These are phyloP conservation scores for Nasonia giraulti DNA, from an alignment of 1,140 invertebrate species.

Conservation along the genomic window DNA sequence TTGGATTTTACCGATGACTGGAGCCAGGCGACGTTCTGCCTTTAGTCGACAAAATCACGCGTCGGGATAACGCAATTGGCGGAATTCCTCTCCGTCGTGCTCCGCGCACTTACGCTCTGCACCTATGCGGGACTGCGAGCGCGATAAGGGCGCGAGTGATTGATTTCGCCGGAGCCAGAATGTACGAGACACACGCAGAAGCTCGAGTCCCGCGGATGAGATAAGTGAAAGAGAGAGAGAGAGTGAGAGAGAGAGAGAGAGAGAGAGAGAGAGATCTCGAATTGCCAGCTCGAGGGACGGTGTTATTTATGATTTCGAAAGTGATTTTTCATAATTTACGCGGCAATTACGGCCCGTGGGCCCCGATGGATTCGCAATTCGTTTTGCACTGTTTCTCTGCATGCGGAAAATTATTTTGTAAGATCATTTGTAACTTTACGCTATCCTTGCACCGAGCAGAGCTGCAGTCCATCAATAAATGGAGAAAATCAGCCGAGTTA, in stretches of 20 bases:
- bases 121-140: neutral
- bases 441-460: neutral
- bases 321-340: slow-evolving; percentile 23
- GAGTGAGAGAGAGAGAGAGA: too few relatives aligned
- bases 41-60: too few relatives aligned
- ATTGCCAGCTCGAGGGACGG: neutral
- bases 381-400: neutral
- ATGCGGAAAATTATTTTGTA: neutral
- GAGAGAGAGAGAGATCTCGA: neutral
- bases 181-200: slow-evolving; percentile 9
- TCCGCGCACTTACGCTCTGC: too few relatives aligned
- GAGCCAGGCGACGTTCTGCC: too few relatives aligned
- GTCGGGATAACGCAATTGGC: too few relatives aligned
- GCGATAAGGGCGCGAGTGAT: slow-evolving; percentile 36
- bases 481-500: neutral
- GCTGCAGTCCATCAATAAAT: too few relatives aligned
- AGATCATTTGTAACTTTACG: neutral
- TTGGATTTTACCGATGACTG: too few relatives aligned
- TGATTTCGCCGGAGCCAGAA: slow-evolving; percentile 1
- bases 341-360: too few relatives aligned
- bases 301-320: slow-evolving; percentile 29
- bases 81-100: too few relatives aligned
- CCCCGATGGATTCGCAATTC: too few relatives aligned
- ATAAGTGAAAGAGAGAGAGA: neutral
- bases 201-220: neutral